Evolutionary conservation across 1,140 invertebrate species (phyloP).

Genomic region (Drosophila varians): DNA sequence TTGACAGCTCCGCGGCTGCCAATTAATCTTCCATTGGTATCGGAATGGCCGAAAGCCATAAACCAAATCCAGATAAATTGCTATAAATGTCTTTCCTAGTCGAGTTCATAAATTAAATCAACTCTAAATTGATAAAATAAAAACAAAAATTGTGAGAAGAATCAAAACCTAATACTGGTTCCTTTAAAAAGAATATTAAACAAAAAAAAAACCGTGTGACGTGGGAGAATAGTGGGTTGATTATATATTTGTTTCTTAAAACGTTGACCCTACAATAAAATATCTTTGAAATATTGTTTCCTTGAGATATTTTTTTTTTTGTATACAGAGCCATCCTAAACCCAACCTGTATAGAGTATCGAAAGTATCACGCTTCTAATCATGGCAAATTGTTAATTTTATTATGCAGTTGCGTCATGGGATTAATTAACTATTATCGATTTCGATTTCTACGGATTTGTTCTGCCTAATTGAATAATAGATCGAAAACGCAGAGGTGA

Average conservation of each 20-base stretch:
- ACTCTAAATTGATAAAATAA: conserved; percentile 48
- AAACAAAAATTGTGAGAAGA: conserved; percentile 18
- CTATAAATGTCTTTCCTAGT: conserved; percentile 72
- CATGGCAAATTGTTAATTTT: conserved; percentile 7
- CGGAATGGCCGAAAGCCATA: conserved; percentile 36
- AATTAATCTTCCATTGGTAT: conserved; percentile 66
- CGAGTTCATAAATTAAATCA: conserved; percentile 74
- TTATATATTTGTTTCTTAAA: conserved; percentile 10
- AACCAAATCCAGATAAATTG: conserved; percentile 76
- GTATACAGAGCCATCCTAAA: background rate
- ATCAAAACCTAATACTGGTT: conserved; percentile 24
- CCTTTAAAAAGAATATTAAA: background rate
- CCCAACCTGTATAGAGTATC: background rate
- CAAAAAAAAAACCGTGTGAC: conserved; percentile 17
- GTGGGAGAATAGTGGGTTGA: conserved; percentile 13
- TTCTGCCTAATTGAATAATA: conserved; percentile 44
- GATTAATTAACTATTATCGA: conserved; percentile 22
- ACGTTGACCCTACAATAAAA: conserved; percentile 22
- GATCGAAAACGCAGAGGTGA: conserved; percentile 35
- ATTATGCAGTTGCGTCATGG: conserved; percentile 44
- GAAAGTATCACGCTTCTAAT: background rate
- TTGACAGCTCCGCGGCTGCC: conserved; percentile 60
- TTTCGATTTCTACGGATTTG: conserved; percentile 17
- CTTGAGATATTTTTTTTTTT: background rate
- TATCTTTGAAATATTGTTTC: background rate